These are phyloP conservation scores for Apis cerana DNA, from an alignment of 1,140 invertebrate species.

Conservation along the genomic window DNA sequence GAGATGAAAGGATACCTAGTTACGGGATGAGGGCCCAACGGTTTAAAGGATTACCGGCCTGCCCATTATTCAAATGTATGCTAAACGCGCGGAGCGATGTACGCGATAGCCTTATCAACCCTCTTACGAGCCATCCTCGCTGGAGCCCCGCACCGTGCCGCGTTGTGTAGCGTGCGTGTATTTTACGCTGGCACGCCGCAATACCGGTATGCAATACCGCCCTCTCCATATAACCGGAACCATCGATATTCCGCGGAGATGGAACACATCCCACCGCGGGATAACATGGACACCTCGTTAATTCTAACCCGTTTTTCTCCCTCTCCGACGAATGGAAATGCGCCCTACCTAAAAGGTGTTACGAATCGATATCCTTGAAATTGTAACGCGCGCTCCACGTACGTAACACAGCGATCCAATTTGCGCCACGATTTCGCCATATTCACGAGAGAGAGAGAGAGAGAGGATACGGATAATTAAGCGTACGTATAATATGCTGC, in stretches of 20 bases:
- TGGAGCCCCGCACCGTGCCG: constrained; percentile 16
- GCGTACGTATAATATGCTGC: neutral
- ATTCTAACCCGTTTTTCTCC: constrained; percentile 24
- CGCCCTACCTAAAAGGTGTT: neutral
- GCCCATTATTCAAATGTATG: constrained; percentile 82
- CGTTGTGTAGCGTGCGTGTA: constrained; percentile 43
- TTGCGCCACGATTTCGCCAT: neutral
- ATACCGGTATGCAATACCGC: constrained; percentile 24
- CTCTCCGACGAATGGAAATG: neutral
- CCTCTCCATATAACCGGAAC: neutral
- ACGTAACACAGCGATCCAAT: neutral
- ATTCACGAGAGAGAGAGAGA: neutral
- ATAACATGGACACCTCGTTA: neutral
- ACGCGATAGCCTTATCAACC: constrained; percentile 80
- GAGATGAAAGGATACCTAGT: constrained; percentile 82
- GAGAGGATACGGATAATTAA: constrained; percentile 16
- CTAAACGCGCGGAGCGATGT: constrained; percentile 79
- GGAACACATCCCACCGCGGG: neutral
- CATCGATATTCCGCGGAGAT: constrained; percentile 37
- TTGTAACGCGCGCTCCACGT: neutral
- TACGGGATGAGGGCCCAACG: constrained; percentile 78
- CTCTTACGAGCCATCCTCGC: constrained; percentile 67
- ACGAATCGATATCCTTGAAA: constrained; percentile 13
- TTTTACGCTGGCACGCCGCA: constrained; percentile 60
- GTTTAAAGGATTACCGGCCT: constrained; percentile 81